These are phyloP conservation scores for Rhincodon typus DNA, from an alignment of 2,797 vertebrate genomes.

Conservation along the genomic window DNA sequence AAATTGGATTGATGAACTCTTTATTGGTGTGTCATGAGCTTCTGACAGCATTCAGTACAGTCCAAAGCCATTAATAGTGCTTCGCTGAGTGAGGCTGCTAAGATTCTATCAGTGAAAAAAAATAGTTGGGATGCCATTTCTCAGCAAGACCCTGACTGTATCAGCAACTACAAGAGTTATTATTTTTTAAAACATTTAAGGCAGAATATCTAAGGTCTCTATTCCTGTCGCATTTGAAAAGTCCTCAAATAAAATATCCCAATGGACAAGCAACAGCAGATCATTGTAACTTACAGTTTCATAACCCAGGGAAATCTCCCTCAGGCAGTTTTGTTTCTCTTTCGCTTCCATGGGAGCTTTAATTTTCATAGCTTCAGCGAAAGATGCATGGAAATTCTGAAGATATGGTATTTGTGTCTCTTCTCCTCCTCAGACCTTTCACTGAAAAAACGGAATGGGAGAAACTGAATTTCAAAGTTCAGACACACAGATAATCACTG, in stretches of 20 bases:
- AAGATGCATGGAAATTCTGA: background rate
- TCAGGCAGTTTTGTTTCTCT: background rate
- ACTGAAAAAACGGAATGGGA: background rate
- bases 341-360: background rate
- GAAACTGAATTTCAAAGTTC: background rate
- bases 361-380: background rate
- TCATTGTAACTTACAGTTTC: background rate
- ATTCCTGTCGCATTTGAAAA: background rate
- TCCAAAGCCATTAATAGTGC: background rate
- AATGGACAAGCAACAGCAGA: background rate
- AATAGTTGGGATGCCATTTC: background rate
- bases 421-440: background rate
- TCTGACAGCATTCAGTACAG: background rate
- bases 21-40: background rate
- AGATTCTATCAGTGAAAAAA: background rate
- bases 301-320: background rate
- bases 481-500: background rate
- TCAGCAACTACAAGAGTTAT: background rate
- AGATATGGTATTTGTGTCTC: background rate
- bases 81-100: background rate
- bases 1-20: constrained; percentile 1
- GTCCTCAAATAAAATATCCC: background rate
- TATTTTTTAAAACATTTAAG: background rate
- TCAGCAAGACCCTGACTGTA: background rate
- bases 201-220: background rate